These are phyloP conservation scores for Lithophane ornitopus DNA, from an alignment of 2,888 invertebrate species.

Conservation along the genomic window DNA sequence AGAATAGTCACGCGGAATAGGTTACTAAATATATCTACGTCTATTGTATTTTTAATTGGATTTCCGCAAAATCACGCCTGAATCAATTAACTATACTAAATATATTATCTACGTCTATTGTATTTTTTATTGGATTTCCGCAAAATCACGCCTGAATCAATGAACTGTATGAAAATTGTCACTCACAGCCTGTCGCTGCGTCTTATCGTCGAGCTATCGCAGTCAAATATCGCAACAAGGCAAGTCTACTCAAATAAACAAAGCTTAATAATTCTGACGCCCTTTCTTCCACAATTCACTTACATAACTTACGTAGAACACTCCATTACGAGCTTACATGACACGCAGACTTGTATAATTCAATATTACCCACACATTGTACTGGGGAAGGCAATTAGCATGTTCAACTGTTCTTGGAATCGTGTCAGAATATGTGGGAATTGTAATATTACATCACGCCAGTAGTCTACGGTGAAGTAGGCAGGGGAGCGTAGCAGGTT, in stretches of 20 bases:
- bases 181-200: not conserved
- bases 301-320: not conserved
- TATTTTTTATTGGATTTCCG: too few relatives aligned
- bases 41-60: too few relatives aligned
- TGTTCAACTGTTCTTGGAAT: not conserved
- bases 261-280: not conserved
- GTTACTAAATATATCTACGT: too few relatives aligned
- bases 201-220: not conserved
- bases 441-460: not conserved
- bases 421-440: conserved; percentile 24
- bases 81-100: too few relatives aligned
- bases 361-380: conserved; percentile 43
- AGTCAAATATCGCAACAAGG: not conserved
- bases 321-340: not conserved
- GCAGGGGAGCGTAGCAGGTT: not conserved
- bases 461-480: not conserved
- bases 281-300: not conserved
- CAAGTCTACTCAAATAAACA: not conserved
- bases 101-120: too few relatives aligned
- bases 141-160: too few relatives aligned
- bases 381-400: conserved; percentile 28
- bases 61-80: too few relatives aligned
- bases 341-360: conserved; percentile 32
- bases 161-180: not conserved
- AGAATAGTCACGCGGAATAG: too few relatives aligned